Evolutionary conservation across 1,140 invertebrate genomes (phyloP), one percentile per base, ranked within the genome.

Genomic region (Solenopsis fugax): DNA sequence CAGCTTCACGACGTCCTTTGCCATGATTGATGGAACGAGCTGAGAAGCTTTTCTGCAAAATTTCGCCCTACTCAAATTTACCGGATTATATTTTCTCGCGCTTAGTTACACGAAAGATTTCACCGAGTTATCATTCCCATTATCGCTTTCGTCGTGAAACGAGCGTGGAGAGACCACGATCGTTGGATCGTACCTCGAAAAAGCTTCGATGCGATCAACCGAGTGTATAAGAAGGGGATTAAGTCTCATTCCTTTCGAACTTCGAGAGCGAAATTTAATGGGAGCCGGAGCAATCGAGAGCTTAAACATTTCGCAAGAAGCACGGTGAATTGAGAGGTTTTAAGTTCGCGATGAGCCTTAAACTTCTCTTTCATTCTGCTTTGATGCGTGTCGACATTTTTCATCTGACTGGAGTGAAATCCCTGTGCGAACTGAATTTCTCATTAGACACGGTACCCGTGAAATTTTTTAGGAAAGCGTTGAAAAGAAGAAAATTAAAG

Each of bases 211-310:
- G 24, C 45, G 62, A 54, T 67, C 77, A 69, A 54, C n/a, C 34
- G 6, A 80, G 45, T 13, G 48, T 62, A 77, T 62, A 77, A 78
- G 41, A 78, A 78, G 24, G 13, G 65, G 77, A 69, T 76, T 58
- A 76, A 76, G 48, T 21, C 48, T 67, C 7, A 6, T 29, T 16
- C 13, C 48, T 56, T 52, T 69, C 34, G 34, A 54, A 80, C 62
- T 80, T 80, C 34, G 48, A 21, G n/a, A 56, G 4, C 48, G 0
- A 69, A 80, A 48, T 80, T 80, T 80, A 80, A 80, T 69, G 21
- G 29, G 34, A n/a, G 5, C 21, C 34, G 29, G 5, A 73, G 24
- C 45, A 77, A 76, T 64, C 21, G 24, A 50, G 34, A 64, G 48
- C 29, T 77, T 85, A 54, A 85, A 41, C 29, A 85, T 64, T 62